Evolutionary conservation across 2,113 vertebrate species (phyloP).

Genomic region (Lipophrys pholis): DNA sequence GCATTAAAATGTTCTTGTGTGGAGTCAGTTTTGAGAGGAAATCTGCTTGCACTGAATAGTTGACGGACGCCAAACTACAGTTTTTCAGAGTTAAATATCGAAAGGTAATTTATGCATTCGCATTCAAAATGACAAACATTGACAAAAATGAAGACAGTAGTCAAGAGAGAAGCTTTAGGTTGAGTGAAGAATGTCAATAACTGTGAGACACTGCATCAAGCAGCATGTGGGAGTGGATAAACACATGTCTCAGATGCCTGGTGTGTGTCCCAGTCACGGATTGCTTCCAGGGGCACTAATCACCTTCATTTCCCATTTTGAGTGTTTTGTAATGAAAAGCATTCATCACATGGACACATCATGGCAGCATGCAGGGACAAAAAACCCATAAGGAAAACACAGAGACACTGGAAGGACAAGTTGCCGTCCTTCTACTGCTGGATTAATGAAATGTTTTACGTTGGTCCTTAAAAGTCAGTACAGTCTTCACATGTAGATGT

Average conservation of each 20-base stretch:
- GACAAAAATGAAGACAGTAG: conserved; percentile 19
- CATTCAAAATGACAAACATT: conserved; percentile 16
- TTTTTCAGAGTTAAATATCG: conserved; percentile 30
- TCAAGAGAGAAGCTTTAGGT: conserved; percentile 37
- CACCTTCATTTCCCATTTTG: conserved; percentile 60
- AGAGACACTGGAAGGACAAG: conserved; percentile 39
- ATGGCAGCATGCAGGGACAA: conserved; percentile 14
- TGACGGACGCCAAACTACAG: conserved; percentile 32
- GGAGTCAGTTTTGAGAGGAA: conserved; percentile 10
- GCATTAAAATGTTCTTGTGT: conserved; percentile 14
- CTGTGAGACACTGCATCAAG: conserved; percentile 33
- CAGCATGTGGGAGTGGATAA: conserved; percentile 65
- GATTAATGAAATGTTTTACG: conserved; percentile 44
- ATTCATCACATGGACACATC: conserved; percentile 61
- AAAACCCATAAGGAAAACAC: conserved; percentile 26
- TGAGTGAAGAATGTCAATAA: conserved; percentile 45
- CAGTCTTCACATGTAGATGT: conserved; percentile 35
- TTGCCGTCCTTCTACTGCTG: conserved; percentile 17
- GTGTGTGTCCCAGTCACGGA: conserved; percentile 45
- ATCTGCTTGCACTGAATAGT: conserved; percentile 27
- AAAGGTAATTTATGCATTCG: conserved; percentile 19
- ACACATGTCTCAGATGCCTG: conserved; percentile 50
- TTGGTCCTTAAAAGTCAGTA: conserved; percentile 50
- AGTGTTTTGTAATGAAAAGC: conserved; percentile 62
- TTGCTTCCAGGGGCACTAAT: conserved; percentile 54